Conservation (phyloP, 2,888 invertebrate species). For the Xestia rhomboidea region DNA sequence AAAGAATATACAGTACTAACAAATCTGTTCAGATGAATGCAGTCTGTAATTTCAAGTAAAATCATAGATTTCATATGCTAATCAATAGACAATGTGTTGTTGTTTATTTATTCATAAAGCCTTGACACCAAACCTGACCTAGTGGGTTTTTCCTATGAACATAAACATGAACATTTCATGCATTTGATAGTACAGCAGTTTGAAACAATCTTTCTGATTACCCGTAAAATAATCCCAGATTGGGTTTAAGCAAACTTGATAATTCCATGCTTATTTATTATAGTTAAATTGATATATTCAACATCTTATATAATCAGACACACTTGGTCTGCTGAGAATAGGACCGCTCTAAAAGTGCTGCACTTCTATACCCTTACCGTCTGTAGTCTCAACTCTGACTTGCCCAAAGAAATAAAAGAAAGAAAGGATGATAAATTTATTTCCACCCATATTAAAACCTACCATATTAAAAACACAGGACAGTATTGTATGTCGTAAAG, state of each 20-base stretch:
- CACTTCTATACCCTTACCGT: background rate
- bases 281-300: background rate
- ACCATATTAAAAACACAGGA: background rate
- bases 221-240: background rate
- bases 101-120: constrained; percentile 1
- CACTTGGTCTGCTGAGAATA: background rate
- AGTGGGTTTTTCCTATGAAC: constrained; percentile 6
- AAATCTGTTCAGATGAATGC: background rate
- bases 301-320: background rate
- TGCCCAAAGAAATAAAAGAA: background rate
- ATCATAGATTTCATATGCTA: background rate
- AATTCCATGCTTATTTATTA: background rate
- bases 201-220: background rate
- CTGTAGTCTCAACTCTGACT: background rate
- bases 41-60: background rate
- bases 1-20: background rate
- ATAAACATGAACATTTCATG: background rate
- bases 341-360: accelerated
- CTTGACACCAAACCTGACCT: constrained; percentile 35
- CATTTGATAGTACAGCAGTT: background rate
- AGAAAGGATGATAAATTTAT: background rate
- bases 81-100: background rate
- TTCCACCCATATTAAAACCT: background rate
- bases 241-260: background rate
- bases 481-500: background rate